Evolutionary conservation across 2,888 invertebrate species (phyloP).

Genomic region (Dioctria rufipes): DNA sequence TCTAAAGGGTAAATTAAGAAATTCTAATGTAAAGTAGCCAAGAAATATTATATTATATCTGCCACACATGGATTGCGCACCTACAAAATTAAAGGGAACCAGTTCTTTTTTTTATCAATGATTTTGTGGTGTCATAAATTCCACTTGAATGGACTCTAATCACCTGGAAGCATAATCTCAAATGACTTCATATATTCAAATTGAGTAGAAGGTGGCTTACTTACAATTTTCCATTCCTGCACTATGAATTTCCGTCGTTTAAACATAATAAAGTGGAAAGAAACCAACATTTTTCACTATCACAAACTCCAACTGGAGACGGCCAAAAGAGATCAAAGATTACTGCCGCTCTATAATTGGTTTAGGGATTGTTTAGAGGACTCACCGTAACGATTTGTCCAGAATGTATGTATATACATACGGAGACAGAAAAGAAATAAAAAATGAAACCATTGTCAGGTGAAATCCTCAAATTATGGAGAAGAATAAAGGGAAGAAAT

Average conservation of each 20-base stretch:
- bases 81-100: constrained; percentile 33
- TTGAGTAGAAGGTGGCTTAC: constrained; percentile 20
- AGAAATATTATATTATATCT: neutral
- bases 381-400: constrained; percentile 41
- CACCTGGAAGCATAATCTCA: constrained; percentile 42
- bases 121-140: constrained; percentile 31
- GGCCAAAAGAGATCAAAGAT: constrained; percentile 15
- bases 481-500: neutral
- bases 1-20: neutral
- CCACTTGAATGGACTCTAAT: constrained; percentile 47
- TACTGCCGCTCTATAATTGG: constrained; percentile 38
- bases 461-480: neutral
- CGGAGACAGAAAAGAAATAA: constrained; percentile 19
- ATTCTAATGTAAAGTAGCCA: neutral
- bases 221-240: constrained; percentile 35
- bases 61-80: constrained; percentile 6
- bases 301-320: constrained; percentile 1
- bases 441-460: constrained; percentile 33
- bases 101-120: constrained; percentile 3
- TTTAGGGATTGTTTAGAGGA: constrained; percentile 37
- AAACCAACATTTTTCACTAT: constrained; percentile 22
- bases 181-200: constrained; percentile 40
- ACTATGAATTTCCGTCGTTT: neutral
- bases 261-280: constrained; percentile 3
- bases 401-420: neutral